Evolutionary conservation across 2,113 vertebrate species (phyloP).

Genomic region (Desmodus rotundus): DNA sequence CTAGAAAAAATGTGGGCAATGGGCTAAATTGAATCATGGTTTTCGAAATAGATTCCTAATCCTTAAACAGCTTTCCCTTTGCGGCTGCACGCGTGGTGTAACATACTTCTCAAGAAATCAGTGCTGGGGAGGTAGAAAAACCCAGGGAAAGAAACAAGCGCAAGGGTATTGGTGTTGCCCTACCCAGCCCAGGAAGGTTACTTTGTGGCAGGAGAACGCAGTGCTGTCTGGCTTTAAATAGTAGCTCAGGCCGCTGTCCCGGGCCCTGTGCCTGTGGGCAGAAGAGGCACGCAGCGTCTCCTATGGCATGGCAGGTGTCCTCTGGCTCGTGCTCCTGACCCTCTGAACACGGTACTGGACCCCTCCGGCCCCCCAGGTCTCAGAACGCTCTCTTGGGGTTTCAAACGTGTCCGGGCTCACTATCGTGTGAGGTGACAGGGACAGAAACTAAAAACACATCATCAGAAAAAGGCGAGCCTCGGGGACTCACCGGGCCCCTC

Average conservation of each 20-base stretch:
- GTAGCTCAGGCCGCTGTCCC: fast-evolving
- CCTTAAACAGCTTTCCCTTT: not conserved
- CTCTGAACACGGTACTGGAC: not conserved
- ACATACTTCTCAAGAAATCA: not conserved
- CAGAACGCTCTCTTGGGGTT: not conserved
- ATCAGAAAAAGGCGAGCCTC: not conserved
- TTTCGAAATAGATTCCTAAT: not conserved
- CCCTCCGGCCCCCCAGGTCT: not conserved
- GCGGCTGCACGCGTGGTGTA: fast-evolving
- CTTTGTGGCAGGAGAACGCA: fast-evolving
- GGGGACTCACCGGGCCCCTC: not conserved
- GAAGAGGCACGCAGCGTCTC: fast-evolving
- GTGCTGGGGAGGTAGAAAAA: not conserved
- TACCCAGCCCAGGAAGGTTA: fast-evolving
- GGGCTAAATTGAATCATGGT: not conserved
- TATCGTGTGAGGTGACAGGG: not conserved
- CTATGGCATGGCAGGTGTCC: fast-evolving
- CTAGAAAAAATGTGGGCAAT: slow-evolving; percentile 56
- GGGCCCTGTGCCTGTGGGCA: not conserved
- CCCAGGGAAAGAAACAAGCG: not conserved
- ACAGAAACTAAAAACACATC: not conserved
- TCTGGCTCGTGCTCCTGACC: not conserved
- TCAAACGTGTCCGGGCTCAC: not conserved
- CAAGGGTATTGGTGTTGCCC: fast-evolving
- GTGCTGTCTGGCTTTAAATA: fast-evolving